These are phyloP conservation scores for Sphenodon punctatus DNA, from an alignment of 2,797 vertebrate genomes.

Conservation along the genomic window DNA sequence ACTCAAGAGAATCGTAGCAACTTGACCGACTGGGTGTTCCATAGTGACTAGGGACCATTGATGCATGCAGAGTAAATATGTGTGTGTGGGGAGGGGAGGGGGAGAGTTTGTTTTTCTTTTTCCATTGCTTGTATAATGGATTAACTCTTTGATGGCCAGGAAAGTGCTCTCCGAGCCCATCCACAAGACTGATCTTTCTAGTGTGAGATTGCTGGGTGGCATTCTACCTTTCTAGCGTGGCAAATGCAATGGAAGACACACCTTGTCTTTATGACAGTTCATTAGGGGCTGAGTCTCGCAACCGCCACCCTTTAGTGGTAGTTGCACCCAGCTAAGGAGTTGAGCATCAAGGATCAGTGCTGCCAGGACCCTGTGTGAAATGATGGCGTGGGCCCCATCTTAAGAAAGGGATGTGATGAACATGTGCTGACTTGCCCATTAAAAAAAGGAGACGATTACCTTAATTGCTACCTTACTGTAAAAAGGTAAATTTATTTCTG, in stretches of 20 bases:
- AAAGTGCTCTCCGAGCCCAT: neutral
- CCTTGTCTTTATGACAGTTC: neutral
- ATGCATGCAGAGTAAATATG: conserved; percentile 1
- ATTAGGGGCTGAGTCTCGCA: neutral
- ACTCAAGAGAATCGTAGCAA: conserved; percentile 43
- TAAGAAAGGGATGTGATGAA: too few relatives aligned
- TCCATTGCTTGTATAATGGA: neutral
- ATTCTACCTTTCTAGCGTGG: neutral
- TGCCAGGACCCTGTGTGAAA: too few relatives aligned
- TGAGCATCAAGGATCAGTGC: too few relatives aligned
- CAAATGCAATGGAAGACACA: neutral
- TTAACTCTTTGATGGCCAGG: neutral
- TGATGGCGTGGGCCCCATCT: too few relatives aligned
- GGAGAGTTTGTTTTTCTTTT: neutral
- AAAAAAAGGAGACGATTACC: too few relatives aligned
- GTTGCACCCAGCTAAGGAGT: too few relatives aligned
- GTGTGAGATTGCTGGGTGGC: neutral
- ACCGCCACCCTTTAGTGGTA: too few relatives aligned
- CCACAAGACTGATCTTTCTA: neutral
- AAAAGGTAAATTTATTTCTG: too few relatives aligned
- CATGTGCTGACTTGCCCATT: too few relatives aligned
- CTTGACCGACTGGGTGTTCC: conserved; percentile 40
- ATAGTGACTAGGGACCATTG: conserved; percentile 1
- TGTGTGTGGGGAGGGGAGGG: too few relatives aligned
- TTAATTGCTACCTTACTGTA: too few relatives aligned